phyloP scores from a whole-genome alignment of 92 coral and sea anemone species.

The Siderastrea siderea region DNA sequence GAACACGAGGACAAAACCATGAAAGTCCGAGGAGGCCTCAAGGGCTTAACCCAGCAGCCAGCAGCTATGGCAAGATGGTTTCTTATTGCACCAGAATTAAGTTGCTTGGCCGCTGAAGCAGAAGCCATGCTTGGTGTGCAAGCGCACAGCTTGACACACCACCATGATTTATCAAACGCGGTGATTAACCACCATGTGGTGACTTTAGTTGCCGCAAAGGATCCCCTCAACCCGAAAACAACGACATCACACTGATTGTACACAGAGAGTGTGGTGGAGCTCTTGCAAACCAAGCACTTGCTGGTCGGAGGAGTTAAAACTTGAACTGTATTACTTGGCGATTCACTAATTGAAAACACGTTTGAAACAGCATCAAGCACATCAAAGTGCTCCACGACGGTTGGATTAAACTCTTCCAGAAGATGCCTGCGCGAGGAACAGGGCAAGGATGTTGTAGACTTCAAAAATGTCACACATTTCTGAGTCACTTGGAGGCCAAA shows the following conservation, averaged over 20 bases:
- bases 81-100: too few relatives aligned
- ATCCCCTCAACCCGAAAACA: background rate
- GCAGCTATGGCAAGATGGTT: too few relatives aligned
- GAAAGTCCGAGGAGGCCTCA: too few relatives aligned
- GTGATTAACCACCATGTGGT: slow-evolving; percentile 31
- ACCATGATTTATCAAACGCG: too few relatives aligned
- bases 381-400: background rate
- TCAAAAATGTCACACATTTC: background rate
- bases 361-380: background rate
- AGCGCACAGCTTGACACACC: too few relatives aligned
- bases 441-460: background rate
- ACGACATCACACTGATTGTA: slow-evolving; percentile 21
- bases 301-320: slow-evolving; percentile 1
- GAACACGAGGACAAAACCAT: too few relatives aligned
- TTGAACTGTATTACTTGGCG: background rate
- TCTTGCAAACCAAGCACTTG: slow-evolving; percentile 1
- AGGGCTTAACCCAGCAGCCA: too few relatives aligned
- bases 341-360: background rate
- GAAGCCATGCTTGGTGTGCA: too few relatives aligned
- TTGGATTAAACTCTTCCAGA: background rate
- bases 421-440: background rate
- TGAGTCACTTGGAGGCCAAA: background rate
- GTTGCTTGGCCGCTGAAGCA: too few relatives aligned
- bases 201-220: background rate
- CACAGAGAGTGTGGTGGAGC: background rate